phyloP scores from a whole-genome alignment of 2,797 vertebrate species.

The Sebastes vulpes region DNA sequence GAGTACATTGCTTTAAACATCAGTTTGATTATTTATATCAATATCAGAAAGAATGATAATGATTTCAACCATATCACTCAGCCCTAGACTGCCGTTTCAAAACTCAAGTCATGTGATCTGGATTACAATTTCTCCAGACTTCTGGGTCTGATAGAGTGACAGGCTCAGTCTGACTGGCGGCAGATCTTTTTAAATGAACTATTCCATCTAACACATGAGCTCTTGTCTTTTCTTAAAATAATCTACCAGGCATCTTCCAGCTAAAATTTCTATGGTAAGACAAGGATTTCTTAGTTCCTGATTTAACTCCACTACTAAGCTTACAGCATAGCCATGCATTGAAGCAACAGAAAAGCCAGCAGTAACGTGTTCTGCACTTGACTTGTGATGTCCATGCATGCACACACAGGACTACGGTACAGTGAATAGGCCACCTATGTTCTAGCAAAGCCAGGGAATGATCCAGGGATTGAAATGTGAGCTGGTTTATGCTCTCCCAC shows the following conservation, averaged over 20 bases:
- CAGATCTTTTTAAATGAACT: background rate
- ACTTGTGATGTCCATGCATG: constrained; percentile 31
- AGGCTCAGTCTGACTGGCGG: background rate
- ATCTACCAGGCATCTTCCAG: background rate
- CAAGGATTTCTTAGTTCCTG: background rate
- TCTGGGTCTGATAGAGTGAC: background rate
- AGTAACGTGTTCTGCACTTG: constrained; percentile 13
- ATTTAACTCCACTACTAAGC: background rate
- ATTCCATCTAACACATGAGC: background rate
- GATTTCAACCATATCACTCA: background rate
- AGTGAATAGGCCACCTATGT: constrained; percentile 66
- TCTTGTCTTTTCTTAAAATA: background rate
- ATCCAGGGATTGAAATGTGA: constrained; percentile 84
- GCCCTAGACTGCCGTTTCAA: background rate
- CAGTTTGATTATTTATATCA: background rate
- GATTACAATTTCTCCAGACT: background rate
- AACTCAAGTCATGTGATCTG: background rate
- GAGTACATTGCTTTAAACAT: background rate
- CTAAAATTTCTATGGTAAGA: background rate
- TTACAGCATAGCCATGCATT: background rate
- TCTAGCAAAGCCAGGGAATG: constrained; percentile 63
- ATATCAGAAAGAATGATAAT: background rate
- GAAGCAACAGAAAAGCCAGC: background rate
- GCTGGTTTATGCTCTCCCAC: constrained; percentile 54
- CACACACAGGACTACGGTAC: constrained; percentile 30